phyloP scores from a whole-genome alignment of 2,888 invertebrate genomes.

The Latrodectus elegans region DNA sequence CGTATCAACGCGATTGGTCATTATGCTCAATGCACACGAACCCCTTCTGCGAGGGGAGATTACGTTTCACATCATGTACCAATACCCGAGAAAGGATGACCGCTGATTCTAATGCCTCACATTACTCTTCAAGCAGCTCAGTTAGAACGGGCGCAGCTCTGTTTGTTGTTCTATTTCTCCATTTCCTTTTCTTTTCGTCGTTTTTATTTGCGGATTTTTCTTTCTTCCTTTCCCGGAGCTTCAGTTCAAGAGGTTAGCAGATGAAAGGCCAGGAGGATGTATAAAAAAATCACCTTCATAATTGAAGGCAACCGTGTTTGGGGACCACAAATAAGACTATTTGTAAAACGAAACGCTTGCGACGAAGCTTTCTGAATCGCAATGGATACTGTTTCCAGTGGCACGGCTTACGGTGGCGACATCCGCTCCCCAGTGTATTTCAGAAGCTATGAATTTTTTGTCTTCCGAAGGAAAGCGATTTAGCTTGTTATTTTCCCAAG shows the following conservation, averaged over 20 bases:
- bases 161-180: conserved; percentile 17
- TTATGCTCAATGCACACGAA: conserved; percentile 49
- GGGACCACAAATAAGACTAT: conserved; percentile 31
- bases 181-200: neutral
- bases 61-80: conserved; percentile 55
- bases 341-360: conserved; percentile 35
- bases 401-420: neutral
- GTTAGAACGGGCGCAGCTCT: neutral
- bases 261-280: neutral
- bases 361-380: conserved; percentile 14
- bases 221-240: neutral
- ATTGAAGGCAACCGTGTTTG: conserved; percentile 30
- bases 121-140: conserved; percentile 40
- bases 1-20: conserved; percentile 47
- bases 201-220: conserved; percentile 8
- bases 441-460: too few relatives aligned
- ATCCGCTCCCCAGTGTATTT: too few relatives aligned
- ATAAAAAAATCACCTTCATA: conserved; percentile 16
- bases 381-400: conserved; percentile 10
- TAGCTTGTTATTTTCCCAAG: too few relatives aligned
- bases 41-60: conserved; percentile 26
- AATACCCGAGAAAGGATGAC: conserved; percentile 32
- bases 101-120: conserved; percentile 49
- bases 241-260: conserved; percentile 3
- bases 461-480: too few relatives aligned